Conservation (phyloP, 92 coral and sea anemone species). For the Siderastrea radians region DNA sequence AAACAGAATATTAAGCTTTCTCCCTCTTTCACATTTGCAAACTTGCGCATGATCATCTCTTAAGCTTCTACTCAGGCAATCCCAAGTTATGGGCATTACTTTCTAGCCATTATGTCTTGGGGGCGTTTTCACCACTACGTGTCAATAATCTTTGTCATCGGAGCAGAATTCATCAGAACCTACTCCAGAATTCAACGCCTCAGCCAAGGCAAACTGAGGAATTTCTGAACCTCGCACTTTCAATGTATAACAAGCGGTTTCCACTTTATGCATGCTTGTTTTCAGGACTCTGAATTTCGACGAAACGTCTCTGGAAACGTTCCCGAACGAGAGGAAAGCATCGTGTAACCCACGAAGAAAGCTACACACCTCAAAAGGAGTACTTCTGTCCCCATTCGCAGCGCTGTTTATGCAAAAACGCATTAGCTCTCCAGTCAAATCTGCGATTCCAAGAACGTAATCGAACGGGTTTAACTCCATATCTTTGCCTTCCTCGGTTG, state of each 20-base stretch:
- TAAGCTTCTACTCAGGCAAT: no score
- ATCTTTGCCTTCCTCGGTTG: slow-evolving; percentile 39
- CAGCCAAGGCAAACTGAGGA: slow-evolving; percentile 88
- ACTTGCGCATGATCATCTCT: no score
- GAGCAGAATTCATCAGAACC: no score
- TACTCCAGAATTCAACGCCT: slow-evolving; percentile 43
- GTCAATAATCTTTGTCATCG: slow-evolving; percentile 5
- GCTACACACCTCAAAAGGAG: slow-evolving; percentile 85
- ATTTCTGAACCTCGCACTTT: slow-evolving; percentile 95
- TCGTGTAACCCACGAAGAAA: slow-evolving; percentile 84
- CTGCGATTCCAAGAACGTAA: slow-evolving; percentile 95
- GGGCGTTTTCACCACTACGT: background rate
- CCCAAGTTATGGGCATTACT: no score
- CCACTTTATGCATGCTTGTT: slow-evolving; percentile 89
- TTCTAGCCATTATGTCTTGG: no score
- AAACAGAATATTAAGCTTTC: no score
- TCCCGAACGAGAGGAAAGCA: slow-evolving; percentile 78
- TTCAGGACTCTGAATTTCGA: slow-evolving; percentile 84
- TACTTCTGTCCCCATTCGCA: slow-evolving; percentile 84
- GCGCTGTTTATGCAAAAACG: slow-evolving; percentile 93
- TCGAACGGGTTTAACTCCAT: slow-evolving; percentile 78
- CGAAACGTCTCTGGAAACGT: slow-evolving; percentile 73
- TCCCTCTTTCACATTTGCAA: no score
- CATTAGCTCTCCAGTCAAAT: slow-evolving; percentile 97
- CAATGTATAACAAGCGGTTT: slow-evolving; percentile 89